Evolutionary conservation across 1,140 invertebrate species (phyloP).

Genomic region (Trichonephila clavata): DNA sequence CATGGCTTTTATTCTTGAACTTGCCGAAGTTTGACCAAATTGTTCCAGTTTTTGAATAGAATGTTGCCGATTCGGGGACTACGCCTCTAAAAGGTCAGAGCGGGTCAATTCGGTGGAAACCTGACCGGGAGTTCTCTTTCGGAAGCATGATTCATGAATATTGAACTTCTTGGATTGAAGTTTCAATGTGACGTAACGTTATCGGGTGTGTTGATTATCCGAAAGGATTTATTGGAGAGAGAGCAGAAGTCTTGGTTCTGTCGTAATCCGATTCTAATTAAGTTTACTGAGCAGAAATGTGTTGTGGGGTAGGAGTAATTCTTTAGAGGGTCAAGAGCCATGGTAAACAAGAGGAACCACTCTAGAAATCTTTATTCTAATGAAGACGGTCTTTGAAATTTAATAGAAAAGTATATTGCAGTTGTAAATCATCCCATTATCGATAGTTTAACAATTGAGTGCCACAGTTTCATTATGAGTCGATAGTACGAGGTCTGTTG

Average conservation of each 20-base stretch:
- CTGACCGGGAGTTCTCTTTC: background rate
- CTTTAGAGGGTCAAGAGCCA: too few species aligned
- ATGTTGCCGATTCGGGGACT: background rate
- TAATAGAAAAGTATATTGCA: too few species aligned
- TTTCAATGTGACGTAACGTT: background rate
- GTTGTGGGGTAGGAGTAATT: too few species aligned
- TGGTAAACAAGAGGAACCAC: too few species aligned
- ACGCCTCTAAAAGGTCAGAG: background rate
- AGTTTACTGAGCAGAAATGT: background rate
- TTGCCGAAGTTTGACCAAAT: constrained; percentile 3
- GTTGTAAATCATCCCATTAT: too few species aligned
- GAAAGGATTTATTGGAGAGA: background rate
- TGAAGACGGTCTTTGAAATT: too few species aligned
- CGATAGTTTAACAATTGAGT: too few species aligned
- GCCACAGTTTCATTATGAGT: too few species aligned
- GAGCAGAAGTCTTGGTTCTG: background rate
- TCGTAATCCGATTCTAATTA: background rate
- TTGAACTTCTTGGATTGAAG: background rate
- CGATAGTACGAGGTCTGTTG: too few species aligned
- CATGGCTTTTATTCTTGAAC: background rate
- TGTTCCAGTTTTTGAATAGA: constrained; percentile 23
- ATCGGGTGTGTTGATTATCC: background rate
- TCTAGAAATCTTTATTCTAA: too few species aligned
- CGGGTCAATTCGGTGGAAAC: background rate
- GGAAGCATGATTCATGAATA: constrained; percentile 1